These are phyloP conservation scores for Alectura lathami DNA, from an alignment of 2,113 vertebrate species.

Conservation along the genomic window DNA sequence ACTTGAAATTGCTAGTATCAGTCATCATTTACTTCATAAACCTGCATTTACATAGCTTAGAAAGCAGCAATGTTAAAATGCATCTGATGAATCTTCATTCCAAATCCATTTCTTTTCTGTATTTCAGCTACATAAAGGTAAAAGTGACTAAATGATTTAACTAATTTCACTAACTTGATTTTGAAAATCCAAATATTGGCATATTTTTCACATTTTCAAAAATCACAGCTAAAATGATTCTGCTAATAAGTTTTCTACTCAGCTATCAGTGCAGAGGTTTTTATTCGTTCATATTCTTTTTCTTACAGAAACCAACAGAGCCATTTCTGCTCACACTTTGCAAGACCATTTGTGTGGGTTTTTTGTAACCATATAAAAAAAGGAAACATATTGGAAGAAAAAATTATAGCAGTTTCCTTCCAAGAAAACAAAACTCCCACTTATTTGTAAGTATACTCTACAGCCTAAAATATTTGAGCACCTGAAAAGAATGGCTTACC, in stretches of 20 bases:
- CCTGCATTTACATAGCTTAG: not conserved
- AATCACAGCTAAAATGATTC: not conserved
- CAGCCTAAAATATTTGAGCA: not conserved
- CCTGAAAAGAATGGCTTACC: not conserved
- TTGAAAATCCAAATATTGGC: not conserved
- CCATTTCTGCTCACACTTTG: not conserved
- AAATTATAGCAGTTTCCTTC: not conserved
- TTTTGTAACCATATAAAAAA: not conserved
- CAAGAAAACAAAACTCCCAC: not conserved
- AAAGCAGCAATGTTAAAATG: not conserved
- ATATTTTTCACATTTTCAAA: not conserved
- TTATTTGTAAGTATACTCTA: not conserved
- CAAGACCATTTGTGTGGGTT: not conserved
- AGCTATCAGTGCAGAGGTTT: not conserved
- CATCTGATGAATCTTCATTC: not conserved
- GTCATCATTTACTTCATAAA: not conserved
- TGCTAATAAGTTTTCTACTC: not conserved
- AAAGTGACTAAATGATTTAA: not conserved
- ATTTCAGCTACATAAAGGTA: not conserved
- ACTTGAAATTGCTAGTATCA: not conserved
- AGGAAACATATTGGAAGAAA: not conserved
- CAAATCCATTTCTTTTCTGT: not conserved
- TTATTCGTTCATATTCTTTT: not conserved
- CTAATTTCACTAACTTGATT: not conserved
- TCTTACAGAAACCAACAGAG: not conserved